A percentile compares a stretch with the other conserved stretches of the same genome.
Evolutionary conservation across 2,888 invertebrate species (phyloP).

Genomic region (Amblyjoppa fuscipennis): DNA sequence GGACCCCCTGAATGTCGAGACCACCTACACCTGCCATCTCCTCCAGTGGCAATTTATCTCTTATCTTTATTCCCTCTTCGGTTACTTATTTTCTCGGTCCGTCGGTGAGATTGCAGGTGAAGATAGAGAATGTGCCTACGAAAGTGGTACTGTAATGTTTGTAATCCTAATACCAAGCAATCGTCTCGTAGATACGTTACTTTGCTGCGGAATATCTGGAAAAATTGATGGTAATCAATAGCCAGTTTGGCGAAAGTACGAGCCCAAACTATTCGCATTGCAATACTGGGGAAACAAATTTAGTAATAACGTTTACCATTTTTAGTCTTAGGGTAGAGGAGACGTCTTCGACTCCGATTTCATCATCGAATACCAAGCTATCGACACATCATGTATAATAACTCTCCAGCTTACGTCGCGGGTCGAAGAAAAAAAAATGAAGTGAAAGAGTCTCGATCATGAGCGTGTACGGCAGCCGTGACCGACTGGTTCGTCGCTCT

Average conservation of each 20-base stretch:
- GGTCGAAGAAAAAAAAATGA: constrained; percentile 36
- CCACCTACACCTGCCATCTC: constrained; percentile 83
- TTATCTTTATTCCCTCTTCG: constrained; percentile 59
- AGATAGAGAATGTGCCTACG: constrained; percentile 62
- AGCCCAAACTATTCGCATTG: too few relatives aligned
- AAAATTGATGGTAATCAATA: neutral
- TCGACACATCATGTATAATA: neutral
- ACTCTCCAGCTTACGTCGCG: constrained; percentile 1
- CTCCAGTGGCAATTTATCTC: constrained; percentile 76
- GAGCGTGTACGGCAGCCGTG: constrained; percentile 63
- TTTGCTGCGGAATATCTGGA: neutral
- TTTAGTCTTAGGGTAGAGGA: neutral
- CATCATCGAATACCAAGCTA: neutral
- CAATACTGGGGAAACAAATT: neutral
- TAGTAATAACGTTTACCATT: neutral
- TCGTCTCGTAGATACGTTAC: too few relatives aligned
- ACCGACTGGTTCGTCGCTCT: constrained; percentile 72
- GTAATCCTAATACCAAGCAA: neutral
- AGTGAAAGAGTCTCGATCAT: constrained; percentile 53
- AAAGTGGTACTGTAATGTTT: neutral
- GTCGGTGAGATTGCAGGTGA: constrained; percentile 76
- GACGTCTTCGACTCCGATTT: neutral
- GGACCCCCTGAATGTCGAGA: constrained; percentile 66
- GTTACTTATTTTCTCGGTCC: constrained; percentile 61
- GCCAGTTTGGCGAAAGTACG: neutral